phyloP scores from a whole-genome alignment of 2,888 invertebrate genomes.

The Drepana falcataria region DNA sequence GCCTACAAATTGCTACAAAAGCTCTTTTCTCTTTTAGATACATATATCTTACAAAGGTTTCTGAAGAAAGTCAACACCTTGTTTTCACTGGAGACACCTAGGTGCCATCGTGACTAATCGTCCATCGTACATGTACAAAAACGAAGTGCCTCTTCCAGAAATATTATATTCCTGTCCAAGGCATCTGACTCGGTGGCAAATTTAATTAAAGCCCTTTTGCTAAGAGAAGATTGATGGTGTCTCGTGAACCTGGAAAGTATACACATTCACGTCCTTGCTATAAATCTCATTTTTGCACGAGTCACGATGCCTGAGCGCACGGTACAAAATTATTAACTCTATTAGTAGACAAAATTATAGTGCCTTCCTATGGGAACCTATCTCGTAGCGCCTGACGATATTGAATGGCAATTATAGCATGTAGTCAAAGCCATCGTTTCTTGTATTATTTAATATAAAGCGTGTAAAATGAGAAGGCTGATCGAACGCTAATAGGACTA shows the following conservation, averaged over 20 bases:
- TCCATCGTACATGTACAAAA: background rate
- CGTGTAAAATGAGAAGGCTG: no score
- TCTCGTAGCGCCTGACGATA: conserved; percentile 7
- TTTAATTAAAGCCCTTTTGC: conserved; percentile 47
- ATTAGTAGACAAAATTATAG: background rate
- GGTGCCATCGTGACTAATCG: no score
- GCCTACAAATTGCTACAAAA: no score
- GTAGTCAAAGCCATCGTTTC: no score
- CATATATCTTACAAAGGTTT: no score
- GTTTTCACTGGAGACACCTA: no score
- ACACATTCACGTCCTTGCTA: conserved; percentile 27
- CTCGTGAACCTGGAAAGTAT: conserved; percentile 20
- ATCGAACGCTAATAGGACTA: no score
- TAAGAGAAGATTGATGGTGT: conserved; percentile 38
- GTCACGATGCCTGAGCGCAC: conserved; percentile 7
- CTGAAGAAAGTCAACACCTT: no score
- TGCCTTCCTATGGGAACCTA: background rate
- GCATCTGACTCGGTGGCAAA: conserved; percentile 36
- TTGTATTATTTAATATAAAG: no score
- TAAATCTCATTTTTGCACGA: conserved; percentile 30
- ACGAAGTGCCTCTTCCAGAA: conserved; percentile 3
- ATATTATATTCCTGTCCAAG: conserved; percentile 12
- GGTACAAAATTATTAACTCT: conserved; percentile 12
- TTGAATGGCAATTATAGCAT: conserved; percentile 4
- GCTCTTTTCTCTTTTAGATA: no score